phyloP scores from a whole-genome alignment of 2,797 vertebrate species.

The Propithecus deckenii region DNA sequence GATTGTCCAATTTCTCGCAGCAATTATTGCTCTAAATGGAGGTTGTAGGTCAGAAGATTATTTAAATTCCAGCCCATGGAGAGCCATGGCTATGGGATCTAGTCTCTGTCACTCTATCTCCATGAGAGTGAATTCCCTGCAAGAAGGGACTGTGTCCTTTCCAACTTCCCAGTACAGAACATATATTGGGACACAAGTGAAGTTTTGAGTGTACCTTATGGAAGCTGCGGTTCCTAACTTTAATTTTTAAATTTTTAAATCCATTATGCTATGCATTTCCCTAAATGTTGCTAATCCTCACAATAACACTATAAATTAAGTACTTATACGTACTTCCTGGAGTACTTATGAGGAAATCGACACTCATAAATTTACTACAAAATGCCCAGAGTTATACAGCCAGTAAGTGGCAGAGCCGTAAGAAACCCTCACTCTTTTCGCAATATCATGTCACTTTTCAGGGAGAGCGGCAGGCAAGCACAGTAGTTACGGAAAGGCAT shows the following conservation, averaged over 20 bases:
- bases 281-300: neutral
- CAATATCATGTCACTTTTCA: neutral
- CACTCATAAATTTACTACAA: neutral
- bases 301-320: neutral
- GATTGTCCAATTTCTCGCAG: neutral
- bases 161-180: neutral
- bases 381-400: neutral
- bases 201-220: neutral
- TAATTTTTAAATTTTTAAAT: neutral
- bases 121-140: neutral
- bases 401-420: neutral
- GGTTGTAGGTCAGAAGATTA: neutral
- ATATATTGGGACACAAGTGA: neutral
- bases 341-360: neutral
- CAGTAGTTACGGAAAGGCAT: neutral
- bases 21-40: neutral
- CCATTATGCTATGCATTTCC: neutral
- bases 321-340: neutral
- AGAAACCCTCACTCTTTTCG: neutral
- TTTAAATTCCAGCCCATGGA: neutral
- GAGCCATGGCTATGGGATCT: neutral
- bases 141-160: neutral
- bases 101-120: neutral
- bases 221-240: neutral
- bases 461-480: neutral